Evolutionary conservation across 2,888 invertebrate species (phyloP).

Genomic region (Philereme vetulata): DNA sequence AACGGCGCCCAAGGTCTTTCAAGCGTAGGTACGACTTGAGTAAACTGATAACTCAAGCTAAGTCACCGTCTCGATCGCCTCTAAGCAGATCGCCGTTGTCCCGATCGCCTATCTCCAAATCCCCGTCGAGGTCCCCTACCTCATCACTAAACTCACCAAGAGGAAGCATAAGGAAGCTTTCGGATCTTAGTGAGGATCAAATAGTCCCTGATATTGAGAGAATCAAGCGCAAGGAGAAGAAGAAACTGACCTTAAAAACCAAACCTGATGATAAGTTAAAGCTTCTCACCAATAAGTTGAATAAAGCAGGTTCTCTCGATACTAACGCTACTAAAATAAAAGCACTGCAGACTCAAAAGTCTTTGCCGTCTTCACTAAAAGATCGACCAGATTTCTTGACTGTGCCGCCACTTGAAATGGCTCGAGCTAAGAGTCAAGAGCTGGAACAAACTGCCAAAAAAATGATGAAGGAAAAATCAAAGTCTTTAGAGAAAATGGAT

Average conservation of each 20-base stretch:
- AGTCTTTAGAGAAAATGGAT: slow-evolving; percentile 87
- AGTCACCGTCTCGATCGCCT: slow-evolving; percentile 76
- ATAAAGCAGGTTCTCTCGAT: slow-evolving; percentile 78
- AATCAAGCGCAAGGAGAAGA: slow-evolving; percentile 78
- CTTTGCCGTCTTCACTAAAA: slow-evolving; percentile 80
- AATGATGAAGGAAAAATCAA: slow-evolving; percentile 86
- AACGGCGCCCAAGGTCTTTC: slow-evolving; percentile 77
- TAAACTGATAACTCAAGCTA: slow-evolving; percentile 68
- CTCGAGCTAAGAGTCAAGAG: slow-evolving; percentile 85
- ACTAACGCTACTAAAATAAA: slow-evolving; percentile 77
- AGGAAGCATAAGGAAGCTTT: slow-evolving; percentile 78
- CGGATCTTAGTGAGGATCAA: slow-evolving; percentile 80
- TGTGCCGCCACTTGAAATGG: slow-evolving; percentile 82
- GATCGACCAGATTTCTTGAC: slow-evolving; percentile 80
- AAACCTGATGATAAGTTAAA: slow-evolving; percentile 77
- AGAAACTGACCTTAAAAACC: slow-evolving; percentile 72
- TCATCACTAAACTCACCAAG: slow-evolving; percentile 80
- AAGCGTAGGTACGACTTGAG: slow-evolving; percentile 75
- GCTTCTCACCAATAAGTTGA: slow-evolving; percentile 61
- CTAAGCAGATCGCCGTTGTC: slow-evolving; percentile 75
- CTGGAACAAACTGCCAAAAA: slow-evolving; percentile 78
- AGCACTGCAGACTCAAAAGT: slow-evolving; percentile 80
- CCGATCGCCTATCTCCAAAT: slow-evolving; percentile 78
- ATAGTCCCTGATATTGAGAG: slow-evolving; percentile 79
- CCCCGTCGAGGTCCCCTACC: slow-evolving; percentile 80